Base-by-base conservation (phyloP, 2,888 invertebrate species). In the Agonopterix arenella region DNA sequence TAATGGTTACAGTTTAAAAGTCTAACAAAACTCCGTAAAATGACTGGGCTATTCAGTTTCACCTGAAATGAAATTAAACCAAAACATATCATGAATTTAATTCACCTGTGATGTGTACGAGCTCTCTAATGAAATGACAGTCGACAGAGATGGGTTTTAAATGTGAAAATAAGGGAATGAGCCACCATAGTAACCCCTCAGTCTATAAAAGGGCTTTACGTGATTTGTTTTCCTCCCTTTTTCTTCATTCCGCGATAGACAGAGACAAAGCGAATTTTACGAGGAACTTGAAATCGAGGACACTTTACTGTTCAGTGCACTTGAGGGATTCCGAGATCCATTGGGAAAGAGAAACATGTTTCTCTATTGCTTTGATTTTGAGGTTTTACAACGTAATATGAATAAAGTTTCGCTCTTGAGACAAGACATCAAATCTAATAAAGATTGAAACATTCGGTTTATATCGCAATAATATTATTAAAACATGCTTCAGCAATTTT, bases 271-370 rank as follows among this genome's bases (percentile, higher is more conserved):
- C 52, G 58, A 68, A 58, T 68, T 76, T 72, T 72, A 71, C 66
- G 72, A 72, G 68, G 64, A 64, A 64, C 61, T 68, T 66, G 60
- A 70, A 73, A 69, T 69, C 69, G 69, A 72, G 70, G 73, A 69
- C 70, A 73, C 73, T 78, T 74, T 70, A 70, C 68, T 70, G 69
- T 65, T 70, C 68, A 75, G 67, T 68, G 69, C 69, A 69, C 76
- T 74, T 73, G 52, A 58, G 74, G 68, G 76, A 65, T 58, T 64
- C 57, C 55, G 57, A 51, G 60, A 61, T 67, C 66, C 64, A 61
- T 57, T 42, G 58, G 62, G 62, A 62, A 58, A 57, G 61, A 51
- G 50, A 52, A 62, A 60, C 57, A 58, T 56, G 52, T 43, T 61
- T 56, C 56, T 58, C 2, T 59, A 55, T 59, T 56, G 55, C 59